These are phyloP conservation scores for Endomychus coccineus DNA, from an alignment of 2,888 invertebrate genomes.

Conservation along the genomic window DNA sequence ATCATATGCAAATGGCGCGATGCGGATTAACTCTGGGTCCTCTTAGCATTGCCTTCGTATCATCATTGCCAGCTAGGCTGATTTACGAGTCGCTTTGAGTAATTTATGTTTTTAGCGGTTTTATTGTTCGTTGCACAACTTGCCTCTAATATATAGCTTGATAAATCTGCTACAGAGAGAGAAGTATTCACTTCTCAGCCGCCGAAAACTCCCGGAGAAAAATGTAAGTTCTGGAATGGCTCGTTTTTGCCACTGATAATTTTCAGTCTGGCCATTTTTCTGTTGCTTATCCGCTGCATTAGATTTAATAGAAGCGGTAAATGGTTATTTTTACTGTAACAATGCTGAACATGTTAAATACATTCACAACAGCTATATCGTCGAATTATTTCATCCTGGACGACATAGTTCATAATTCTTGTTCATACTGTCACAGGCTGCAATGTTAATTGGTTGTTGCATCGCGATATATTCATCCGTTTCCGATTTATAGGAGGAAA, in stretches of 20 bases:
- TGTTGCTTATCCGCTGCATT: too few species aligned
- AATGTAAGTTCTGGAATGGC: not conserved
- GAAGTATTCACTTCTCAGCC: constrained; percentile 29
- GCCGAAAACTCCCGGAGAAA: constrained; percentile 3
- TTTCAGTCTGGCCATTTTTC: too few species aligned
- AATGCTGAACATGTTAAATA: too few species aligned
- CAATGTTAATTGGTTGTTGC: too few species aligned
- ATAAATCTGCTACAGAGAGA: constrained; percentile 6
- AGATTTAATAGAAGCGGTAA: too few species aligned
- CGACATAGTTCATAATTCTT: too few species aligned
- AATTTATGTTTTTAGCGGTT: constrained; percentile 33
- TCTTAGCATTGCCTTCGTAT: constrained; percentile 18
- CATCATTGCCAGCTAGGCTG: constrained; percentile 28
- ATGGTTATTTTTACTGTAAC: too few species aligned
- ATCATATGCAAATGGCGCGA: constrained; percentile 18
- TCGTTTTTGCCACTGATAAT: constrained; percentile 1
- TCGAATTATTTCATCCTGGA: too few species aligned
- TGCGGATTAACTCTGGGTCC: constrained; percentile 13
- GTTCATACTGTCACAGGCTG: too few species aligned
- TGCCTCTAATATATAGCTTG: constrained; percentile 28
- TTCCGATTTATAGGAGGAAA: too few species aligned
- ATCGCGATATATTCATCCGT: too few species aligned
- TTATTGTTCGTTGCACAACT: constrained; percentile 29
- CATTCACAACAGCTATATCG: too few species aligned
- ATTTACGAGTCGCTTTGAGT: constrained; percentile 32